These are phyloP conservation scores for Colletes gigas DNA, from an alignment of 1,140 invertebrate genomes.

Conservation along the genomic window DNA sequence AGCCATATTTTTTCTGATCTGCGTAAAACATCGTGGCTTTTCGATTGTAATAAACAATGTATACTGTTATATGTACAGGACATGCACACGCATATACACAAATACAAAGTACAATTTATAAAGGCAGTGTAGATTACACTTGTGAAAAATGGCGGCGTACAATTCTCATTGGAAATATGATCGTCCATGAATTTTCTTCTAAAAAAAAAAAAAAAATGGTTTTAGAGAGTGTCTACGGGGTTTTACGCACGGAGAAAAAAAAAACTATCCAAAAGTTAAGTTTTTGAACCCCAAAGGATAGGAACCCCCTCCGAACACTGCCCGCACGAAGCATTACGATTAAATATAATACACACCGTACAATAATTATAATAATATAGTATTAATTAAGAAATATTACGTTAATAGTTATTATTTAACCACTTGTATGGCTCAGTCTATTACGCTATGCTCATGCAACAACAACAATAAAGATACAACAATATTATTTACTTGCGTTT, in stretches of 20 bases:
- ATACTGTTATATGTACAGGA: slow-evolving; percentile 18
- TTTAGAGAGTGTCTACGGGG: not conserved
- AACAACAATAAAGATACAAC: slow-evolving; percentile 80
- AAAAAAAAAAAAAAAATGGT: too few relatives aligned
- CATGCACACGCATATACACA: not conserved
- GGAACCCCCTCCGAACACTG: slow-evolving; percentile 71
- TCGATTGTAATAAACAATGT: slow-evolving; percentile 38
- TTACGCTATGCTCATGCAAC: slow-evolving; percentile 79
- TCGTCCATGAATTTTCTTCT: not conserved
- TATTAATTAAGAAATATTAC: slow-evolving; percentile 77
- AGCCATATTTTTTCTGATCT: not conserved
- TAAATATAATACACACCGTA: slow-evolving; percentile 77
- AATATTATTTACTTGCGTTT: slow-evolving; percentile 75
- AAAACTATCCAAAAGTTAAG: not conserved
- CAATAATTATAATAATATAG: slow-evolving; percentile 77
- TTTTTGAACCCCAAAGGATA: slow-evolving; percentile 62
- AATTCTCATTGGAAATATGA: not conserved
- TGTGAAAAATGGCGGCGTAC: not conserved
- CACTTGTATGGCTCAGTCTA: slow-evolving; percentile 78
- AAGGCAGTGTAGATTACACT: not conserved
- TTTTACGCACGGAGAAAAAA: not conserved
- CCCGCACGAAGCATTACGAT: slow-evolving; percentile 75
- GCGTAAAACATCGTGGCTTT: slow-evolving; percentile 11
- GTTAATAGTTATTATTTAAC: slow-evolving; percentile 77
- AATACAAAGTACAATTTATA: slow-evolving; percentile 11